Base-by-base conservation (phyloP, 2,797 vertebrate species). In the Mormyrops attenuatus region DNA sequence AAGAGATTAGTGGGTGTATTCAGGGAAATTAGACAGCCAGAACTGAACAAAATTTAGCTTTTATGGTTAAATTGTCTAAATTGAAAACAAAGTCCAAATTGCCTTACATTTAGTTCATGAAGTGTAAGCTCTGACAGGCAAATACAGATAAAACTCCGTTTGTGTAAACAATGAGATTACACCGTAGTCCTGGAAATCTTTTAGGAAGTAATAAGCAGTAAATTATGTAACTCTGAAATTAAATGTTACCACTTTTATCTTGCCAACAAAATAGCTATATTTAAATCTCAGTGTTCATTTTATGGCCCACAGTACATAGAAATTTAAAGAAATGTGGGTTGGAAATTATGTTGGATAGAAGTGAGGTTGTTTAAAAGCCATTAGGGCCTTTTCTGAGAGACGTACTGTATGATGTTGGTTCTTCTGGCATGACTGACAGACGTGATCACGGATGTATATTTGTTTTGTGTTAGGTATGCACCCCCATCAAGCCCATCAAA, bases 151-250 rank as follows among this genome's bases (percentile, higher is more conserved):
- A 44, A 88, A 34, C 11, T 41, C n/a, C 13, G 41, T 47, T 63
- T 66, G 57, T 8, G 57, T 66, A 66, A 88, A 69, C 60, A 53
- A 44, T 88, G 87, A 66, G 57, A 66, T 88, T 88, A 88, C 5
- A 69, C 57, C 86, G 60, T n/a, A n/a, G 86, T 87, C 52, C 86
- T 88, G 44, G 34, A 88, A 57, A 34, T 87, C 15, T 53, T 66
- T 88, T 38, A 88, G 50, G 57, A 69, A n/a, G 34, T 88, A 88
- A 66, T 88, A 69, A 22, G 34, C 52, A 86, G 85, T 52, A 57
- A 87, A 87, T 87, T 60, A 87, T 87, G 53, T 87, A 55, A 41
- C 86, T 60, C 52, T 87, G 86, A 87, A 87, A 87, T 87, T 87
- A 87, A 87, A 60, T 60, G 53, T n/a, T 60, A 34, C 86, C 6